Percentiles rank a stretch among this genome's conserved stretches.
phyloP scores from a whole-genome alignment of 1,140 invertebrate species.

The Apis florea region DNA sequence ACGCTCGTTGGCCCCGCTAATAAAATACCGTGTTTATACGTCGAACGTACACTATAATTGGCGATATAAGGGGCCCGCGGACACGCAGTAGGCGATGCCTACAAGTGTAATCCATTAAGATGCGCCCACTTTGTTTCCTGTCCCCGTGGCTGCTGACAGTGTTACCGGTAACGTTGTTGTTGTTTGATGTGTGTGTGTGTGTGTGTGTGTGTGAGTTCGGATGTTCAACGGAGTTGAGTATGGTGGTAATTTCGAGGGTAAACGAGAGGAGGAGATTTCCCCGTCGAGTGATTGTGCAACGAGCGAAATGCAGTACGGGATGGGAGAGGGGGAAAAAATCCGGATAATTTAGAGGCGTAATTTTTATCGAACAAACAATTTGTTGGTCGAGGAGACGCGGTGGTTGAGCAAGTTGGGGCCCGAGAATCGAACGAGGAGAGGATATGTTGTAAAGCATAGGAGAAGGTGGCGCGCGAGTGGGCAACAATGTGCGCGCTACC shows the following conservation, averaged over 20 bases:
- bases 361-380: neutral
- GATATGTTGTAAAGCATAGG: constrained; percentile 13
- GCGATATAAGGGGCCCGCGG: constrained; percentile 58
- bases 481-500: constrained; percentile 45
- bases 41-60: constrained; percentile 70
- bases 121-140: constrained; percentile 64
- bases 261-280: neutral
- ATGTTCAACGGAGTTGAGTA: neutral
- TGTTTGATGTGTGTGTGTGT: too few relatives aligned
- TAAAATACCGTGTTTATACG: constrained; percentile 71
- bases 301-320: neutral
- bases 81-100: constrained; percentile 64
- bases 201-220: neutral
- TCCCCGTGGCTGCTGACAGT: constrained; percentile 24
- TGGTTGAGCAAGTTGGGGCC: neutral
- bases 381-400: neutral
- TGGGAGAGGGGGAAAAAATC: too few relatives aligned
- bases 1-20: constrained; percentile 47
- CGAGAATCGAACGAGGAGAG: constrained; percentile 1
- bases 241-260: neutral
- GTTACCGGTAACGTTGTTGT: constrained; percentile 27
- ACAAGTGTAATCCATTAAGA: constrained; percentile 73
- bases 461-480: constrained; percentile 46
- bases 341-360: neutral
- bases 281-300: neutral